phyloP scores from a whole-genome alignment of 2,797 vertebrate genomes.

The Kryptolebias ocellatus region DNA sequence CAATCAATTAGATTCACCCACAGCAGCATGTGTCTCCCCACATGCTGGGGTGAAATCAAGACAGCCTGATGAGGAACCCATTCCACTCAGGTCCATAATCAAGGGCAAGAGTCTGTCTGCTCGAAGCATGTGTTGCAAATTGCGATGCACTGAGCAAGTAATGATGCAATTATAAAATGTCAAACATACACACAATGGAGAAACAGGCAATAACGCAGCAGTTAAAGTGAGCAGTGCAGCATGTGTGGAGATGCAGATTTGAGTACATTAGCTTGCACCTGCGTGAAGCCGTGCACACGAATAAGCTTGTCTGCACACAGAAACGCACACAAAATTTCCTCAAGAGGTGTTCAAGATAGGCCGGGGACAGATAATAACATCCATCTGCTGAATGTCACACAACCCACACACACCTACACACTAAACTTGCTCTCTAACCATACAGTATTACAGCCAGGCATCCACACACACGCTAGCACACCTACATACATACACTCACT shows the following conservation, averaged over 20 bases:
- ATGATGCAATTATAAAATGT: slow-evolving; percentile 78
- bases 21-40: slow-evolving; percentile 77
- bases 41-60: slow-evolving; percentile 77
- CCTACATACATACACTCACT: slow-evolving; percentile 22
- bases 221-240: slow-evolving; percentile 39
- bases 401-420: slow-evolving; percentile 63
- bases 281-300: slow-evolving; percentile 9
- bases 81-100: slow-evolving; percentile 77
- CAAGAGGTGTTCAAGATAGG: slow-evolving; percentile 57
- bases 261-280: slow-evolving; percentile 13
- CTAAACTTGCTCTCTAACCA: slow-evolving; percentile 50
- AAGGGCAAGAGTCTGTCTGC: slow-evolving; percentile 77
- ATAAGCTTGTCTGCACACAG: slow-evolving; percentile 8
- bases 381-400: slow-evolving; percentile 73
- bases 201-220: slow-evolving; percentile 34
- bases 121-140: slow-evolving; percentile 72
- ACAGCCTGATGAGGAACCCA: slow-evolving; percentile 75
- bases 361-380: slow-evolving; percentile 60
- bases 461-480: slow-evolving; percentile 32
- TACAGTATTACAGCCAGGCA: slow-evolving; percentile 35
- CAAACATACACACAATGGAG: slow-evolving; percentile 63
- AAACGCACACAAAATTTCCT: slow-evolving; percentile 32
- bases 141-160: slow-evolving; percentile 66
- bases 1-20: slow-evolving; percentile 83
- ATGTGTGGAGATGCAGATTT: slow-evolving; percentile 14